phyloP scores from a whole-genome alignment of 2,888 invertebrate genomes.

The Caenorhabditis sp. region DNA sequence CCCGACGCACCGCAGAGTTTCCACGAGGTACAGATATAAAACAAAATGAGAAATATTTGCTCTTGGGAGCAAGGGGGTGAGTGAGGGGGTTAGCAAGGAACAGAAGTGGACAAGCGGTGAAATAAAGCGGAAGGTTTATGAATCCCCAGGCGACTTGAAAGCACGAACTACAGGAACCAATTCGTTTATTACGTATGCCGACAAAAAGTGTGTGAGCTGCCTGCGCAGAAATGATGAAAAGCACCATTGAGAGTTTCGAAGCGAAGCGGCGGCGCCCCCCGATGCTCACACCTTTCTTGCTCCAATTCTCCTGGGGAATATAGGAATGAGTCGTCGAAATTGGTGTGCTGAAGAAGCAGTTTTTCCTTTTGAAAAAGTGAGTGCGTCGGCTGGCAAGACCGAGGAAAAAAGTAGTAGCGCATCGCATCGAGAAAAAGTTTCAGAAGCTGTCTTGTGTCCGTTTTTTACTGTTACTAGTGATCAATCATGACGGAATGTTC shows the following conservation, averaged over 20 bases:
- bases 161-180: slow-evolving; percentile 58
- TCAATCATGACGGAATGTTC: too few relatives aligned
- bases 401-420: slow-evolving; percentile 8
- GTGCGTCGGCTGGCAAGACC: neutral
- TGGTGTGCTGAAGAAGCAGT: slow-evolving; percentile 45
- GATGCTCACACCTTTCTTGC: slow-evolving; percentile 57
- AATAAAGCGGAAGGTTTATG: slow-evolving; percentile 46
- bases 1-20: too few relatives aligned
- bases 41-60: slow-evolving; percentile 46
- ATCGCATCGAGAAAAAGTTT: neutral
- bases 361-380: slow-evolving; percentile 21
- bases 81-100: slow-evolving; percentile 19
- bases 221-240: slow-evolving; percentile 62
- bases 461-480: too few relatives aligned
- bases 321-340: slow-evolving; percentile 55
- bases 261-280: slow-evolving; percentile 1
- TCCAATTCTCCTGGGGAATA: slow-evolving; percentile 49
- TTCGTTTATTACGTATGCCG: slow-evolving; percentile 64
- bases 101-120: slow-evolving; percentile 21
- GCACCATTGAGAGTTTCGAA: slow-evolving; percentile 62
- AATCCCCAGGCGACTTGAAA: slow-evolving; percentile 42
- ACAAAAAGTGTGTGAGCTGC: slow-evolving; percentile 51
- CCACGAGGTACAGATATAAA: slow-evolving; percentile 17
- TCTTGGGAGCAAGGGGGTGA: slow-evolving; percentile 10
- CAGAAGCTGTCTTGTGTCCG: too few relatives aligned